These are phyloP conservation scores for Sinotaia quadrata DNA, from an alignment of 2,888 invertebrate species.

Conservation along the genomic window DNA sequence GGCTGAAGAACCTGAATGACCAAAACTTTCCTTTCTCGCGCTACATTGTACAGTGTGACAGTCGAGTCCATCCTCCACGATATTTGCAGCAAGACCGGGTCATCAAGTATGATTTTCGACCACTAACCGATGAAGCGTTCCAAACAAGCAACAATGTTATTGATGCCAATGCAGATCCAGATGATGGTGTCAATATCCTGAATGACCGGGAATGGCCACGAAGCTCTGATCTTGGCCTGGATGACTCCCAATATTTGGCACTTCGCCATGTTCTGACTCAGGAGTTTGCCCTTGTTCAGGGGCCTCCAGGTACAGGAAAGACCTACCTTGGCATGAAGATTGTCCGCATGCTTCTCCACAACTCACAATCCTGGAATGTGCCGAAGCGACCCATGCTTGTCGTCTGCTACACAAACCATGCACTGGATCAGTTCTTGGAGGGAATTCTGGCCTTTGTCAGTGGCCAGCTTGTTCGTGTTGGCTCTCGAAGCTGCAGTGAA, in stretches of 20 bases:
- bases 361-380: constrained; percentile 72
- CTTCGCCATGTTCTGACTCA: constrained; percentile 61
- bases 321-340: constrained; percentile 85
- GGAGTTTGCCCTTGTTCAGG: constrained; percentile 69
- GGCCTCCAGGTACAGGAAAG: constrained; percentile 91
- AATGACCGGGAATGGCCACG: constrained; percentile 49
- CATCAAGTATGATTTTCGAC: constrained; percentile 39
- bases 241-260: constrained; percentile 64
- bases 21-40: constrained; percentile 52
- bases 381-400: constrained; percentile 61
- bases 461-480: constrained; percentile 63
- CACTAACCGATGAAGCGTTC: constrained; percentile 46
- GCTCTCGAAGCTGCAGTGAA: constrained; percentile 61
- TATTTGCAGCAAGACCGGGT: constrained; percentile 41
- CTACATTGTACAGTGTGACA: constrained; percentile 50
- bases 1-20: constrained; percentile 77
- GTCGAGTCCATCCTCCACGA: constrained; percentile 43
- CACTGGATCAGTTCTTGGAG: constrained; percentile 71
- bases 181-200: constrained; percentile 9
- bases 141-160: constrained; percentile 33
- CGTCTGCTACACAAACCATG: constrained; percentile 72
- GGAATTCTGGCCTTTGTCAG: constrained; percentile 60
- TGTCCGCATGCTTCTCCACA: constrained; percentile 78
- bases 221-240: constrained; percentile 40
- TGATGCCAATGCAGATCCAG: constrained; percentile 10